Conservation (phyloP, 2,888 invertebrate species). For the Teleogryllus oceanicus region DNA sequence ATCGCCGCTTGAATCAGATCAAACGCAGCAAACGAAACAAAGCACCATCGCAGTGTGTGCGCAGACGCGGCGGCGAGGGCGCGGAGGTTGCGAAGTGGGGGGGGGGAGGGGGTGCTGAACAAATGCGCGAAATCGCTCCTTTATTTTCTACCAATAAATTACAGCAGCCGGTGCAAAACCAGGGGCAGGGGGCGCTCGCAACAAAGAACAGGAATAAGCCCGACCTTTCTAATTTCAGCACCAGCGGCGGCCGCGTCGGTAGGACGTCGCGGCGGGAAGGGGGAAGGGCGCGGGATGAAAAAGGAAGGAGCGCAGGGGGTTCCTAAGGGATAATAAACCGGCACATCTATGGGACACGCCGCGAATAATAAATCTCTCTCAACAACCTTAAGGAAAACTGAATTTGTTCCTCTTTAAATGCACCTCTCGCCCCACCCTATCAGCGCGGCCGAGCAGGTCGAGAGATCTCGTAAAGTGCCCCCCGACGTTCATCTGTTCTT, state of each 20-base stretch:
- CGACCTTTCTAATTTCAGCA: background rate
- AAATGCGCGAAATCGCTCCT: background rate
- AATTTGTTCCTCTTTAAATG: no score
- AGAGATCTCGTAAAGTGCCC: no score
- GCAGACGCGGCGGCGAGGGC: background rate
- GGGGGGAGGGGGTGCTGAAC: background rate
- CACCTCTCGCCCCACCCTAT: no score
- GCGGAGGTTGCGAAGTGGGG: background rate
- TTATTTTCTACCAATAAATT: conserved; percentile 5
- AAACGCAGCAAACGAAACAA: background rate
- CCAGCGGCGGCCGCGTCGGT: background rate
- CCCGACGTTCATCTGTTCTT: no score
- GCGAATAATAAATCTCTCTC: no score
- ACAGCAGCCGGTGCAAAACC: background rate
- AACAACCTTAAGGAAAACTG: no score
- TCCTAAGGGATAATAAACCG: no score
- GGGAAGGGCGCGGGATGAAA: background rate
- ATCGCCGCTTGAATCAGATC: conserved; percentile 5
- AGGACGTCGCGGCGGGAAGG: background rate
- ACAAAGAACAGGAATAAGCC: background rate
- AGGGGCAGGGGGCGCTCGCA: background rate
- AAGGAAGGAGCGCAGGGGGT: background rate
- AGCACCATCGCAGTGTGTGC: background rate
- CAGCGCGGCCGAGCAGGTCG: no score
- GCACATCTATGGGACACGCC: no score